phyloP scores from a whole-genome alignment of 30 jellyfish, hydroid and myxozoan genomes.

The Aurelia sp. region DNA sequence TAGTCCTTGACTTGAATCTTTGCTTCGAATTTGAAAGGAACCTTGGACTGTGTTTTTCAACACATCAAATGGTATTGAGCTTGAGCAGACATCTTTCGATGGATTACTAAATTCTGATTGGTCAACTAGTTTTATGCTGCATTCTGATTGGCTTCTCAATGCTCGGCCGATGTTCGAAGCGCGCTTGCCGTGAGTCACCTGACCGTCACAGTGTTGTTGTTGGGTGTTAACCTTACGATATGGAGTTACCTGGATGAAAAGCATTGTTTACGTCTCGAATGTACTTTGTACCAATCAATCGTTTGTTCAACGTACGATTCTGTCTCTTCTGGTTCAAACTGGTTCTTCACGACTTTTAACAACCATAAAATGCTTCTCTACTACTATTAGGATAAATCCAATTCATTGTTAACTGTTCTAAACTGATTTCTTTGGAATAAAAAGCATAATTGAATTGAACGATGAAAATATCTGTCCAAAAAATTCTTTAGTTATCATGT shows the following conservation, averaged over 20 bases:
- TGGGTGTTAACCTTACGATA: neutral
- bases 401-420: no score
- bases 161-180: slow-evolving; percentile 25
- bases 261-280: neutral
- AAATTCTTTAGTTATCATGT: no score
- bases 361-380: no score
- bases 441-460: no score
- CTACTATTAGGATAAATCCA: no score
- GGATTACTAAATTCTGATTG: slow-evolving; percentile 13
- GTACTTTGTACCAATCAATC: slow-evolving; percentile 3
- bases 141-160: slow-evolving; percentile 2
- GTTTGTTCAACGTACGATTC: neutral
- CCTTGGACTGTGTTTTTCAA: neutral
- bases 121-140: neutral
- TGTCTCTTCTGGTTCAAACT: no score
- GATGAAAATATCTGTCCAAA: no score
- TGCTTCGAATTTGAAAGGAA: slow-evolving; percentile 11
- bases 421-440: no score
- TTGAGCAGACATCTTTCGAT: neutral
- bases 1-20: neutral
- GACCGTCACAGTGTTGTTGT: slow-evolving; percentile 28
- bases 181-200: slow-evolving; percentile 22
- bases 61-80: neutral
- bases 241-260: no score
- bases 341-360: no score